phyloP scores from a whole-genome alignment of 2,888 invertebrate species.

The Cephus rjabovi region DNA sequence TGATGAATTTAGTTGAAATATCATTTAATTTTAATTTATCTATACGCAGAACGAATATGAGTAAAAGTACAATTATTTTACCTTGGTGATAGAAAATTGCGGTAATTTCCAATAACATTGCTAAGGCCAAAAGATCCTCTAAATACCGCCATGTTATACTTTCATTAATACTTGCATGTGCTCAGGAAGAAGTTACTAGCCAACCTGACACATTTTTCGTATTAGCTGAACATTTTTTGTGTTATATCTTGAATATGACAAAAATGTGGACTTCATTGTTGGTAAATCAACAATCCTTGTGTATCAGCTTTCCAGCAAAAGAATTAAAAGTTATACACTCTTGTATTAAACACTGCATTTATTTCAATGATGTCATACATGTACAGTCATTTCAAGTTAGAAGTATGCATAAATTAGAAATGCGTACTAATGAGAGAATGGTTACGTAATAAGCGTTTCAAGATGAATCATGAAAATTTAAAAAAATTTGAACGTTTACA shows the following conservation, averaged over 20 bases:
- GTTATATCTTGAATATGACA: not conserved
- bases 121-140: conserved; percentile 24
- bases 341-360: not conserved
- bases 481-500: not conserved
- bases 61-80: conserved; percentile 13
- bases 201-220: not conserved
- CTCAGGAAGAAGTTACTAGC: not conserved
- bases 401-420: not conserved
- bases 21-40: conserved; percentile 25
- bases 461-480: not conserved
- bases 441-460: not conserved
- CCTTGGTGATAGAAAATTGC: conserved; percentile 30
- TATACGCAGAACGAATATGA: not conserved
- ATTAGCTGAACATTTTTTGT: not conserved
- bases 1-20: conserved; percentile 37
- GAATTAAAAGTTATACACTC: not conserved
- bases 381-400: not conserved
- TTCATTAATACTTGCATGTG: not conserved
- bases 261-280: not conserved
- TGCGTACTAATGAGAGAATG: not conserved
- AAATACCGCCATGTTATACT: conserved; percentile 32
- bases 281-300: not conserved
- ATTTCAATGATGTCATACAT: not conserved
- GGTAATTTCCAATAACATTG: conserved; percentile 11
- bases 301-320: not conserved